phyloP scores from a whole-genome alignment of 2,113 vertebrate genomes.

The Bubo bubo region DNA sequence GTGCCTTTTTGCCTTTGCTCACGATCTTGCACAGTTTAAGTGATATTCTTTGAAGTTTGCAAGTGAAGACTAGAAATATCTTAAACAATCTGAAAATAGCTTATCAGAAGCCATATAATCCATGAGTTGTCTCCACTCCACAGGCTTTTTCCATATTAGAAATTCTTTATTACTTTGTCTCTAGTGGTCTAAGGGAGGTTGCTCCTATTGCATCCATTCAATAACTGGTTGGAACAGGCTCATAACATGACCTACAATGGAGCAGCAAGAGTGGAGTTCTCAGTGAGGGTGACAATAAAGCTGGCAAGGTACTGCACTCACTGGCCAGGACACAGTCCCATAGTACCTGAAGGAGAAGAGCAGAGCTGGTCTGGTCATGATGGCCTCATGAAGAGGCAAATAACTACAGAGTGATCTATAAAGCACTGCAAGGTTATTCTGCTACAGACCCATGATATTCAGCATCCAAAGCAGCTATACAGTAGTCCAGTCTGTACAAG shows the following conservation, averaged over 20 bases:
- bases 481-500: background rate
- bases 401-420: background rate
- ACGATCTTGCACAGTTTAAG: background rate
- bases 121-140: background rate
- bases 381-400: background rate
- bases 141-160: fast-evolving
- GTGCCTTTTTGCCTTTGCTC: background rate
- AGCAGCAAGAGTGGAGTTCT: background rate
- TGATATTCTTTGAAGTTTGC: background rate
- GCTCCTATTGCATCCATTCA: background rate
- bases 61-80: background rate
- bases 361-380: background rate
- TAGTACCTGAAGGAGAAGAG: background rate
- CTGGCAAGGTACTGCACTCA: background rate
- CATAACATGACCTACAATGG: background rate
- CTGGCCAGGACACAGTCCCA: background rate
- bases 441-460: background rate
- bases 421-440: background rate
- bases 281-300: background rate
- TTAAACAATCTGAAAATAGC: background rate
- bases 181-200: background rate
- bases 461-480: background rate
- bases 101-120: background rate
- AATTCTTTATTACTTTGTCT: background rate
- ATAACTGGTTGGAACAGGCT: background rate